Evolutionary conservation across 1,140 invertebrate genomes (phyloP), one percentile per base, ranked within the genome.

Genomic region (Drosophila pruinosa): DNA sequence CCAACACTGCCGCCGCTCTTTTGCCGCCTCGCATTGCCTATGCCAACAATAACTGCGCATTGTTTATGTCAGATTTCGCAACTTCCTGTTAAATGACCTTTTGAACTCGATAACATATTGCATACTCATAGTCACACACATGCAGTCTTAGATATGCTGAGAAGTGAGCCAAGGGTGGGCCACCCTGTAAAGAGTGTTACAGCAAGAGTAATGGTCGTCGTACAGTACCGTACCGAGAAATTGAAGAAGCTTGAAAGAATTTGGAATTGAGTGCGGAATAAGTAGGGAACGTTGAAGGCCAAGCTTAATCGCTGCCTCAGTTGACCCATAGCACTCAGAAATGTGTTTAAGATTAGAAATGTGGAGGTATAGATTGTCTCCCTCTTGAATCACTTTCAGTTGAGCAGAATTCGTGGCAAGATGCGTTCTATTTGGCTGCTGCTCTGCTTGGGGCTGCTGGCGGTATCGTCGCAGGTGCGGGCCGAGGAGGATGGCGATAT

Each of bases 361-460:
- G 21, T 56, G 12, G 3, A 47, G 2, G 8, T 15, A 2, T 4
- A 48, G 12, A 26, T 28, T 1, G 15, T n/a, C 5, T 48, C 15
- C 1, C 5, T 5, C 17, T 14, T 63, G 14, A 1, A 14, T 58
- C 54, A 14, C 0, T 59, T 67, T 59, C n/a, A 67, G 57, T 76
- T 57, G 10, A 59, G 17, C 4, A 21, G n/a, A 47, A 59, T 28
- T 24, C 5, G 21, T 10, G 8, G 5, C 15, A 78, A 48, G 21
- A 86, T 88, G 82, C 83, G 78, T 31, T 88, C 53, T 39, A 47
- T 67, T 70, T 88, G 82, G 82, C 63, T 89, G 47, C 56, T 89
- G 61, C 70, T 81, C 61, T 78, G 64, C 47, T 75, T 91, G 68
- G 88, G 76, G 36, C 72, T 91, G 24, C 56, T 91, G 72, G 88